These are phyloP conservation scores for Polietes domitor DNA, from an alignment of 2,888 invertebrate species.

Conservation along the genomic window DNA sequence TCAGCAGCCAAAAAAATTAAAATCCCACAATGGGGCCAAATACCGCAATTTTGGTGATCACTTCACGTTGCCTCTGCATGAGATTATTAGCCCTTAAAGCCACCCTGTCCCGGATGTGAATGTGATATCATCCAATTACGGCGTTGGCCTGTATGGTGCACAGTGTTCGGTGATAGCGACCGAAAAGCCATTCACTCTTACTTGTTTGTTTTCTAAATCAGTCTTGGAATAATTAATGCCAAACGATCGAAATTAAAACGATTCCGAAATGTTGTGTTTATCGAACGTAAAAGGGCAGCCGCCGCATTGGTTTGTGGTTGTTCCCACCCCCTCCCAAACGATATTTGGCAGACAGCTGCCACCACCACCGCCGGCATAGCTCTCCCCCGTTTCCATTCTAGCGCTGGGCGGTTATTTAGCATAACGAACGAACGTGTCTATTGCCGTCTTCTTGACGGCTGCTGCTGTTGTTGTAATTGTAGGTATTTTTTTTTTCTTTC, in stretches of 20 bases:
- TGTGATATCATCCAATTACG: no score
- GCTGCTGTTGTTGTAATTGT: not conserved
- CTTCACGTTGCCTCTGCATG: no score
- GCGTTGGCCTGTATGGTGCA: not conserved
- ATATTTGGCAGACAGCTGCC: conserved; percentile 14
- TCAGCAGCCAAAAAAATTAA: no score
- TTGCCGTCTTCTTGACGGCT: not conserved
- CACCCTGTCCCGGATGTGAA: no score
- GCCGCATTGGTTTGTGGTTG: not conserved
- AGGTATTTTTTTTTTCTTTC: not conserved
- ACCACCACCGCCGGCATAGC: conserved; percentile 7
- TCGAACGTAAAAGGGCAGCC: conserved; percentile 24
- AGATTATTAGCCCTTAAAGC: no score
- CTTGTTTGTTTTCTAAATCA: not conserved
- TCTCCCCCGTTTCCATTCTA: conserved; percentile 19
- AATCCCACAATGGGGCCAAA: no score
- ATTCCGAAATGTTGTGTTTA: conserved; percentile 11
- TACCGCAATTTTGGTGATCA: no score
- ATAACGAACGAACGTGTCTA: conserved; percentile 57
- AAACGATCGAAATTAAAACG: conserved; percentile 10
- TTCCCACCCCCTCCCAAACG: not conserved
- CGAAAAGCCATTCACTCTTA: not conserved
- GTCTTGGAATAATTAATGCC: conserved; percentile 14
- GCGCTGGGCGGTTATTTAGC: conserved; percentile 53
- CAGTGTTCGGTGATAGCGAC: not conserved